phyloP scores from a whole-genome alignment of 2,797 vertebrate species.

The Halcyon smyrnensis region DNA sequence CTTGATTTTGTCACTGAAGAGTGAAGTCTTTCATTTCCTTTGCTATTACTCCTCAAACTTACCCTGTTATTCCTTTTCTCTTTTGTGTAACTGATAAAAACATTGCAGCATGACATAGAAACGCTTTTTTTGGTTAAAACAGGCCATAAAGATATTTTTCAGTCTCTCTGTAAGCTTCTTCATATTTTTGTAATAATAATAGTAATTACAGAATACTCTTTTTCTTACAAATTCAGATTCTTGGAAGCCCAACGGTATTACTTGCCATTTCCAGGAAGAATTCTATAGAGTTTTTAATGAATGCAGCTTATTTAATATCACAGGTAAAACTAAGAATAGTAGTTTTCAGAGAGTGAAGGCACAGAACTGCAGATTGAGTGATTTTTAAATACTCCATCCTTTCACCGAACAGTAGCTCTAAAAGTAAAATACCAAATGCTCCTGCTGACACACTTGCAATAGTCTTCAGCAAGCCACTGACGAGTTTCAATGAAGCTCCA shows the following conservation, averaged over 20 bases:
- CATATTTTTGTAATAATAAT: not conserved
- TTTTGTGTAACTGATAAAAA: not conserved
- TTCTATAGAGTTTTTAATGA: not conserved
- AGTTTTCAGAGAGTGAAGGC: not conserved
- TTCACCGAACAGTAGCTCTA: not conserved
- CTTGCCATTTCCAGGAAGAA: not conserved
- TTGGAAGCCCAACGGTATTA: not conserved
- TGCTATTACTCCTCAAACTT: not conserved
- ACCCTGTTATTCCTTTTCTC: not conserved
- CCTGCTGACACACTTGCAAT: not conserved
- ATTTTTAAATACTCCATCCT: not conserved
- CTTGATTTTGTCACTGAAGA: not conserved
- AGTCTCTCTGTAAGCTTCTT: not conserved
- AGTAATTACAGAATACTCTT: not conserved
- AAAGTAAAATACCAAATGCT: not conserved
- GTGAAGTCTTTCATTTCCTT: not conserved
- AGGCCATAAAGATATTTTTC: not conserved
- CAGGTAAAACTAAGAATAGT: not conserved
- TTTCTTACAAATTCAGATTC: not conserved
- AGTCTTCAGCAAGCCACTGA: not conserved
- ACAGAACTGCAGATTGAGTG: not conserved
- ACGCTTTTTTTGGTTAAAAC: not conserved
- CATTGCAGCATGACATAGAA: fast-evolving
- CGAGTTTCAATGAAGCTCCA: not conserved
- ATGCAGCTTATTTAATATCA: not conserved